Evolutionary conservation across 2,113 vertebrate species (phyloP), one percentile per base, ranked within the genome.

Genomic region (Eolophus roseicapilla): DNA sequence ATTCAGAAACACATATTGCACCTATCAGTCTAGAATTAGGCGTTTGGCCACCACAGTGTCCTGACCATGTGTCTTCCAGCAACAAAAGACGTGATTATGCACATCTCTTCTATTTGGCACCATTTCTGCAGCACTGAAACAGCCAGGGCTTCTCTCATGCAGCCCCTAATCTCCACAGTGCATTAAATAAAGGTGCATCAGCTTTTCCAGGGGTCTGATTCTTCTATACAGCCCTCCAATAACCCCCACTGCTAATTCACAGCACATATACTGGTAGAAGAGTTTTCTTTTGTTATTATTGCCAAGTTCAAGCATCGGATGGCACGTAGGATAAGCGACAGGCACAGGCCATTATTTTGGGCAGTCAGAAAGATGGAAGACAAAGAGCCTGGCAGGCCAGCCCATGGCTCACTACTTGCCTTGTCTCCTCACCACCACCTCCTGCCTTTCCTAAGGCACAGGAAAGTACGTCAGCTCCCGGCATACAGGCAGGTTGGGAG

Each of bases 401-500:
- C 33, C n/a, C 63, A 5, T 43, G 5, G 0, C 47, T 37, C 44
- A 9, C 28, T 33, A 43, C 41, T 64, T 60, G 35, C 12, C 44
- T 10, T 41, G 18, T 39, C 46, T 82, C 71, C 87, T 71, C 2
- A 1, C 18, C 31, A 70, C 29, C 6, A 15, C n/a, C 59, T 77
- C 53, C 81, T 62, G 52, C 74, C 29, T 79, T 78, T 63, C 69
- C 50, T 31, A 68, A 53, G 60, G 64, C 31, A 23, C 29, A 44
- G 46, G n/a, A 21, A 88, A 39, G n/a, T 6, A 21, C 1, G 0
- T 46, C 33, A 21, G 24, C 47, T 73, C 9, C 39, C 1, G 0
- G 29, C 1, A 0, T 6, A 41, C 39, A 53, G 63, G 31, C 29
- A 7, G 55, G 23, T 8, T 2, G 3, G 43, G 50, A 64, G 28